Base-by-base conservation (phyloP, 2,888 invertebrate genomes). In the Agonopterix arenella region DNA sequence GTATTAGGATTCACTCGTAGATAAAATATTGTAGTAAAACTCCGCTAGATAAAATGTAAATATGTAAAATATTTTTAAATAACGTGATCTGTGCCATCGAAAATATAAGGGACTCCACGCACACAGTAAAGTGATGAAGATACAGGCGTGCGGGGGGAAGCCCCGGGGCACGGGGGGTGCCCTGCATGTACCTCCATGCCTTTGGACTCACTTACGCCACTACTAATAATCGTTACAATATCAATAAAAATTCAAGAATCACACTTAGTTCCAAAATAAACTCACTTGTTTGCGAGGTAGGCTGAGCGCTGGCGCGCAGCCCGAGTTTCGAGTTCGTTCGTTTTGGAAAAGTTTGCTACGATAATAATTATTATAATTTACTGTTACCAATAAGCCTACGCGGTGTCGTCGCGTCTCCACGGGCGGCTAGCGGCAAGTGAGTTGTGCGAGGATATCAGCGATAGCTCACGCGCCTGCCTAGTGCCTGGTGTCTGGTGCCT, bases 181-280 rank as follows among this genome's bases (percentile, higher is more conserved):
- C 43, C 11, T 11, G 11, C 43, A 64, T 71, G 74, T 69, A 71
- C 74, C 71, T 69, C 71, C 80, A 70, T 71, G 74, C 71, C 78
- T 76, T 72, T 73, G 68, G 72, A 80, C 80, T 85, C 84, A 85
- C 88, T 85, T 85, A 88, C 76, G 84, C 84, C 79, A 83, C 88
- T 88, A 89, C 88, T 84, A 85, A 86, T 84, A 85, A 85, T 86
- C 82, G 83, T 88, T 89, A 89, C 84, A 85, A 89, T 89, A 89
- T 86, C 83, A 89, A 89, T 89, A 88, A 90, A 89, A 90, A 89
- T 89, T 88, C 91, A 92, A 92, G 92, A 92, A 92, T 92, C 92
- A 92, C 92, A 92, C 92, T 92, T 92, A 92, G 91, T 92, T 90
- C 92, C 92, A 92, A 92, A 92, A 92, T 91, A 92, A 92, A 92